phyloP scores from a whole-genome alignment of 2,888 invertebrate genomes.

The Chromoteleia sp. region DNA sequence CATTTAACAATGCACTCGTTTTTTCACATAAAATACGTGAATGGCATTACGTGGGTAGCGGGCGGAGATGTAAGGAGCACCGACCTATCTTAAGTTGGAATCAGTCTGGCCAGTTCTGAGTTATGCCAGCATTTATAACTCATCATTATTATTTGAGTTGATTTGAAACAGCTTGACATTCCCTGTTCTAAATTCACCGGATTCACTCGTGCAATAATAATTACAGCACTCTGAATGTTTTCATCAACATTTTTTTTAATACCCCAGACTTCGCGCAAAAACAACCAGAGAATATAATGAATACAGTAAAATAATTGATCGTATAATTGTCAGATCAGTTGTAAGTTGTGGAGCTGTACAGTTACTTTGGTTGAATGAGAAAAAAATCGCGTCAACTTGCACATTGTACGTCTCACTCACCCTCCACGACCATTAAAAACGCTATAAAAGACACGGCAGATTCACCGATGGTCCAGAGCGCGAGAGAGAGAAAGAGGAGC shows the following conservation, averaged over 20 bases:
- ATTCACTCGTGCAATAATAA: constrained; percentile 45
- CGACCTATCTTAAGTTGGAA: constrained; percentile 79
- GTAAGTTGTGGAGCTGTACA: background rate
- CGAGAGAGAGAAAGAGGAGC: constrained; percentile 44
- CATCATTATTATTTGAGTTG: constrained; percentile 81
- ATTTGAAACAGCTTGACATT: constrained; percentile 78
- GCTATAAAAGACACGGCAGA: constrained; percentile 78
- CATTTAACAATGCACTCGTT: constrained; percentile 67
- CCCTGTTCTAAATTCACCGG: constrained; percentile 65
- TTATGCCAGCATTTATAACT: constrained; percentile 78
- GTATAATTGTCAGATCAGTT: constrained; percentile 20
- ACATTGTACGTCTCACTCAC: constrained; percentile 69
- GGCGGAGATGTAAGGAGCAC: constrained; percentile 75
- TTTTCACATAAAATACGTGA: constrained; percentile 64
- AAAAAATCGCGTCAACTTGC: constrained; percentile 29
- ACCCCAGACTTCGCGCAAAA: constrained; percentile 13
- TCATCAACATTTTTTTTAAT: constrained; percentile 40
- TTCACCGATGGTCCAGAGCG: constrained; percentile 47
- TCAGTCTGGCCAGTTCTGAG: constrained; percentile 79
- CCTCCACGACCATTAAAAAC: constrained; percentile 77
- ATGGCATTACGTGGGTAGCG: constrained; percentile 74
- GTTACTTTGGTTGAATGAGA: constrained; percentile 10
- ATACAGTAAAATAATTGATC: constrained; percentile 23
- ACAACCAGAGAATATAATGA: constrained; percentile 20
- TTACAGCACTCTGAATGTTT: constrained; percentile 40